Conservation (phyloP, 2,113 vertebrate species). For the Guaruba guarouba region DNA sequence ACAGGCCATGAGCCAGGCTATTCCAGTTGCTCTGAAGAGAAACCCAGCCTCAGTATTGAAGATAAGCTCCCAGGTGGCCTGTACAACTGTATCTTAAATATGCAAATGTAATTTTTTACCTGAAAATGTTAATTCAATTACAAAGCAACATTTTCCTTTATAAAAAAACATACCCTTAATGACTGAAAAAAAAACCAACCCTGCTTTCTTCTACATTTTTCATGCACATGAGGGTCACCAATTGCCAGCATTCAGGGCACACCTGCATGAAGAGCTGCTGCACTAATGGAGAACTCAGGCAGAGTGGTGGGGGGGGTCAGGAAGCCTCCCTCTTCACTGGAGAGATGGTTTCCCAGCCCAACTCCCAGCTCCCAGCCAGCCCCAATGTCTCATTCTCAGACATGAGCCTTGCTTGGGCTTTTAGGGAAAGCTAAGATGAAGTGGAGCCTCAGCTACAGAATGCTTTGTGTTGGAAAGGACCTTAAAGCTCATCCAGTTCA, state of each 20-base stretch:
- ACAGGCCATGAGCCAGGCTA: neutral
- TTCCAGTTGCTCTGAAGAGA: neutral
- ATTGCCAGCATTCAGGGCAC: neutral
- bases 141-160: neutral
- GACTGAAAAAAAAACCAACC: neutral
- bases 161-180: neutral
- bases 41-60: neutral
- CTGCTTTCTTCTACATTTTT: neutral
- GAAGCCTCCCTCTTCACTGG: neutral
- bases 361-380: neutral
- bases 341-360: neutral
- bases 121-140: constrained; percentile 5
- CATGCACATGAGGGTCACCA: neutral
- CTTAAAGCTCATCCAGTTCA: neutral
- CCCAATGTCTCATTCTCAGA: neutral
- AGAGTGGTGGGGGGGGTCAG: neutral
- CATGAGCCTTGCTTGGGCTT: neutral
- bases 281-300: neutral
- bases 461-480: neutral
- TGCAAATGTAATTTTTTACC: neutral
- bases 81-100: neutral
- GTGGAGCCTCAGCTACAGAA: neutral
- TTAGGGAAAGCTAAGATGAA: neutral
- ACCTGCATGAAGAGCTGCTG: neutral
- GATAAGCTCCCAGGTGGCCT: neutral